Evolutionary conservation across 2,888 invertebrate genomes (phyloP), one percentile per base, ranked within the genome.

Genomic region (Latrodectus elegans): DNA sequence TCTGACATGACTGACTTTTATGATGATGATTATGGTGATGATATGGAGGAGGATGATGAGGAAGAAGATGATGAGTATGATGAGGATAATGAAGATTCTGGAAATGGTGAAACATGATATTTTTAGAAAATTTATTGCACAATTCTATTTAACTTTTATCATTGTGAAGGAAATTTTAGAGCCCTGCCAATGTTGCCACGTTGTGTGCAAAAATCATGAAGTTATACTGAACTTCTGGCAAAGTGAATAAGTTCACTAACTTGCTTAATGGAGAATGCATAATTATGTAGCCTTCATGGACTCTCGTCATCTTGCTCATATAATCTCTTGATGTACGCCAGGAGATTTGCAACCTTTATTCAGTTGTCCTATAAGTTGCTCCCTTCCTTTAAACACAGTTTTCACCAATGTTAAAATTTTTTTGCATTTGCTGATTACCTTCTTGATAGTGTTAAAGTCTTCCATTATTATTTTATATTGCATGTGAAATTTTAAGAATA

Each of bases 1-100:
- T 93, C 96, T 90, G 98, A 98, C 92, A 96, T 97, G 95, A 96
- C 97, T 90, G 99, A 98, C 92, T 98, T 97, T 93, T 98, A 98
- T 93, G 97, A 97, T 92, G 97, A 97, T 92, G 97, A 97, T 92
- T 97, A 97, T 89, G 90, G 91, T 73, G 91, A 92, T 92, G 97
- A 97, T 92, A 94, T 97, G 90, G 94, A 94, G 90, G 94, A 94
- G 90, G 94, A 94, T 90, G 94, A 94, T 90, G 94, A 94, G 90
- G 91, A 91, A 51, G 91, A 91, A 76, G 92, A 92, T 74, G 91
- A 91, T 67, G 91, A 91, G 52, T 89, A 87, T 80, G 91, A 92
- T 72, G 92, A 92, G 79, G 91, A 91, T 82, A 89, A 90, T 88
- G 90, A 89, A 78, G 90, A 90, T 93, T 96, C 96, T 93, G 97